Conservation (phyloP, 2,113 vertebrate species). For the Diglossa brunneiventris region DNA sequence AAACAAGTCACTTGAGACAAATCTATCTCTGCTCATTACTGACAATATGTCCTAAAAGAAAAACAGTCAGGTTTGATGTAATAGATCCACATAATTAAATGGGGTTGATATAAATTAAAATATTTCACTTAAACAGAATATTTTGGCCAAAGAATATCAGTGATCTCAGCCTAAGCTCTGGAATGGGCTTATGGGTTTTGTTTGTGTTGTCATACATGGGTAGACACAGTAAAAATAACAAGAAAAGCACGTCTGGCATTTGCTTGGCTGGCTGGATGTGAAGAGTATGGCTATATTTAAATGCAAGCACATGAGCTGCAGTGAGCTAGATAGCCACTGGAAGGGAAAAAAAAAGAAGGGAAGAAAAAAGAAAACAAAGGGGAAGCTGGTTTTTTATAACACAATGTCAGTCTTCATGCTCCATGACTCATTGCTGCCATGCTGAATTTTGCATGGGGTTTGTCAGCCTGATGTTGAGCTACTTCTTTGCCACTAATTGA, state of each 20-base stretch:
- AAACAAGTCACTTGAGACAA: not conserved
- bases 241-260: constrained; percentile 43
- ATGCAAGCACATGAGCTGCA: constrained; percentile 35
- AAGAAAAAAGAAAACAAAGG: not conserved
- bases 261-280: constrained; percentile 36
- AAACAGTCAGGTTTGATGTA: not conserved
- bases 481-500: not conserved
- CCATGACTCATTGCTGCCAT: not conserved
- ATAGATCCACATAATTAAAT: not conserved
- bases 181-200: not conserved
- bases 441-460: not conserved
- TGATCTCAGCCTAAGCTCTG: not conserved
- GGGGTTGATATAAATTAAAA: not conserved
- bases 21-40: not conserved
- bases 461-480: not conserved
- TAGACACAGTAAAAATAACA: constrained; percentile 66
- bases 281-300: constrained; percentile 49
- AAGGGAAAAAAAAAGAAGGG: not conserved
- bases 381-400: not conserved
- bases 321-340: not conserved
- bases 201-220: constrained; percentile 34
- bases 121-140: not conserved
- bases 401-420: not conserved
- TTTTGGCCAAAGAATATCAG: not conserved
- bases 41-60: not conserved